Evolutionary conservation across 1,140 invertebrate species (phyloP).

Genomic region (Microplitis demolitor): DNA sequence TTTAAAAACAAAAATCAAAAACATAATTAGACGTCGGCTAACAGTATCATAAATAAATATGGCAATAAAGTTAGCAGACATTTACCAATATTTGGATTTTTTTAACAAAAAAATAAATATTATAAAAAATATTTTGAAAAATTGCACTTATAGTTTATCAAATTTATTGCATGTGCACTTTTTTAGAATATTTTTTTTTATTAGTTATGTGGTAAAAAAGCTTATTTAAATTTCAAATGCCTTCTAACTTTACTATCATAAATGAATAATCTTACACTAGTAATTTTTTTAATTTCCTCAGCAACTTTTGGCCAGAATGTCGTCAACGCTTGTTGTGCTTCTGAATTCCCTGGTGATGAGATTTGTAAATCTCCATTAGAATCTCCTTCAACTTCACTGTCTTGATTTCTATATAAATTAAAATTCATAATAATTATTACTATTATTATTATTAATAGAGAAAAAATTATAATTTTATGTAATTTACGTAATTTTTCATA

Average conservation of each 20-base stretch:
- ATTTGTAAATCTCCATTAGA: slow-evolving; percentile 58
- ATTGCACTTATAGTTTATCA: too few species aligned
- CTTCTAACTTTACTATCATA: background rate
- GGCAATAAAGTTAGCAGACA: too few species aligned
- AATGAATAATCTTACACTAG: slow-evolving; percentile 59
- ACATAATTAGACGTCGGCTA: background rate
- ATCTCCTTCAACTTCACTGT: slow-evolving; percentile 59
- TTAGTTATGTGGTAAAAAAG: too few species aligned
- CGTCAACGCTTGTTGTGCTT: slow-evolving; percentile 70
- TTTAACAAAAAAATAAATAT: too few species aligned
- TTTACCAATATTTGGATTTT: too few species aligned
- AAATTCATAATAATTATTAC: slow-evolving; percentile 20
- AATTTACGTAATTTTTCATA: background rate
- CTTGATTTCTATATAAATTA: slow-evolving; percentile 51
- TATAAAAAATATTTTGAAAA: too few species aligned
- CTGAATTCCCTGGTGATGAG: slow-evolving; percentile 56
- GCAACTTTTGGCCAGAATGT: slow-evolving; percentile 80
- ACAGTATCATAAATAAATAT: too few species aligned
- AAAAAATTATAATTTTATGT: background rate
- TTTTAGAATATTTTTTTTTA: too few species aligned
- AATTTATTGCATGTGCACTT: too few species aligned
- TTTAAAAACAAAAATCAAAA: background rate
- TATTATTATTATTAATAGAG: slow-evolving; percentile 4
- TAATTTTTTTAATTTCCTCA: slow-evolving; percentile 78
- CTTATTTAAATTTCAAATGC: too few species aligned